phyloP scores from a whole-genome alignment of 2,797 vertebrate species.

The Microhierax caerulescens region DNA sequence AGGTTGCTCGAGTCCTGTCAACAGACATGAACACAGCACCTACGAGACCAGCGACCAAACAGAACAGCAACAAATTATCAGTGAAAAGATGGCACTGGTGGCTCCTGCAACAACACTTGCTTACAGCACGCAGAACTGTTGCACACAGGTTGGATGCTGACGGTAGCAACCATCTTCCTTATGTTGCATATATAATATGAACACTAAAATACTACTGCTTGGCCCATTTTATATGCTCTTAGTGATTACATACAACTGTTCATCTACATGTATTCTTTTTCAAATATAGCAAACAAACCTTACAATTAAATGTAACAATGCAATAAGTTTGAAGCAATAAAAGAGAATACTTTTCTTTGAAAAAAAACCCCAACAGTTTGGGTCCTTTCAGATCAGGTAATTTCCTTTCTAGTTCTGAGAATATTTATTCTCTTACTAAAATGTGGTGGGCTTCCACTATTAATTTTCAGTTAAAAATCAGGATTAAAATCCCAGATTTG shows the following conservation, averaged over 20 bases:
- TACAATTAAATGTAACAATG: not conserved
- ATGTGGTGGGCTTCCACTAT: not conserved
- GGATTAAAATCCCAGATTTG: not conserved
- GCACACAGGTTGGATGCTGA: not conserved
- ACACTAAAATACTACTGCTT: not conserved
- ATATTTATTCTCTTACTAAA: not conserved
- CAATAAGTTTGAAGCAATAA: not conserved
- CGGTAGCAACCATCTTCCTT: not conserved
- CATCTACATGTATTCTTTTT: not conserved
- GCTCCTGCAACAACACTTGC: not conserved
- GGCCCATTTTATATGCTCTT: not conserved
- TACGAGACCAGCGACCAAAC: not conserved
- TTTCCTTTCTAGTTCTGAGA: not conserved
- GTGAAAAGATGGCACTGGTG: not conserved
- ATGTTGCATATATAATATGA: not conserved
- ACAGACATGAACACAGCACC: not conserved
- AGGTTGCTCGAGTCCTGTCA: not conserved
- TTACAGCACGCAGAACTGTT: not conserved
- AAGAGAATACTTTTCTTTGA: not conserved
- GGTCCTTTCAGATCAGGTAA: not conserved
- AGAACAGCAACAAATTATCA: not conserved
- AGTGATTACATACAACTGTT: not conserved
- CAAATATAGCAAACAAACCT: not conserved
- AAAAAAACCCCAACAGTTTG: not conserved
- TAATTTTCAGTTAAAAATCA: not conserved